A percentile compares a stretch with the other conserved stretches of the same genome.
Conservation (phyloP, 2,113 vertebrate species). For the Pterophyllum scalare region DNA sequence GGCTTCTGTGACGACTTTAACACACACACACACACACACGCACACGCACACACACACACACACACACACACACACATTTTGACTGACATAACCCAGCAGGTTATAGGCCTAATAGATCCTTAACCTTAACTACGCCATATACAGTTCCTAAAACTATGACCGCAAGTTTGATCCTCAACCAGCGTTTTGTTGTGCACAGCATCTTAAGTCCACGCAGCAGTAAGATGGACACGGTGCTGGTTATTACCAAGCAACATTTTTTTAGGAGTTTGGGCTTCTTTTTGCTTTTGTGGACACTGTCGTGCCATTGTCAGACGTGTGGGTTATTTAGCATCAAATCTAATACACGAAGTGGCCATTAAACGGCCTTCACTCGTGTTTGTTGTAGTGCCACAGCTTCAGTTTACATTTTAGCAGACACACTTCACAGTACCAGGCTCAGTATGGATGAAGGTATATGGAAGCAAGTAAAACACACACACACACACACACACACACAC, state of each 20-base stretch:
- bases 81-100: neutral
- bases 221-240: neutral
- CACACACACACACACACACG: neutral
- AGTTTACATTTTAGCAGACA: neutral
- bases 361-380: neutral
- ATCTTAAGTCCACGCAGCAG: neutral
- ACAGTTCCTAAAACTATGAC: neutral
- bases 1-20: neutral
- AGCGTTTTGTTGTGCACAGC: conserved; percentile 11
- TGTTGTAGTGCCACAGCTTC: conserved; percentile 3
- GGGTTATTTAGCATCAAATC: neutral
- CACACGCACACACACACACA: neutral
- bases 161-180: neutral
- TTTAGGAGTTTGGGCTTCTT: neutral
- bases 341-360: conserved; percentile 28
- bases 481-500: neutral
- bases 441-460: neutral
- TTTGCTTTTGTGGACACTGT: neutral
- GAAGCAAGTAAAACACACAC: neutral
- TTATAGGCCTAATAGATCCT: neutral
- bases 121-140: neutral
- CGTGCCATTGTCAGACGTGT: neutral
- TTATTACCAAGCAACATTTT: neutral
- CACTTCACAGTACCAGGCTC: neutral
- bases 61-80: neutral